Evolutionary conservation across 2,113 vertebrate genomes (phyloP).

Genomic region (Fulica atra): DNA sequence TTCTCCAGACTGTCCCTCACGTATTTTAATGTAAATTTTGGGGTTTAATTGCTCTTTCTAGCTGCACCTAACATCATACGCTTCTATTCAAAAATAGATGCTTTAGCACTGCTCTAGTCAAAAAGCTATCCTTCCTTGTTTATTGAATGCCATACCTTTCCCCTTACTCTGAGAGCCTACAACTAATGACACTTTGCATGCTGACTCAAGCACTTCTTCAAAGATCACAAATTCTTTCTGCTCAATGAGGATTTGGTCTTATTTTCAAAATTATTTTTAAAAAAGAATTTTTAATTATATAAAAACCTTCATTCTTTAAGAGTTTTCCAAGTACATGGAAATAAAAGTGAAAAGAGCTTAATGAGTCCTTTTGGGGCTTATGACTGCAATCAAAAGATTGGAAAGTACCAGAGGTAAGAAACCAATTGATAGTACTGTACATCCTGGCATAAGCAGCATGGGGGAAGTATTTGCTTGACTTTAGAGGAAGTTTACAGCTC

Average conservation of each 20-base stretch:
- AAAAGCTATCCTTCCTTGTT: not conserved
- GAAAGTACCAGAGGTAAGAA: constrained; percentile 50
- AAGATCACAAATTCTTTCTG: not conserved
- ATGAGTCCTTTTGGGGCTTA: constrained; percentile 68
- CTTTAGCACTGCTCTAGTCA: not conserved
- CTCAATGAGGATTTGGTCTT: constrained; percentile 11
- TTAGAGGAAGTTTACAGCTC: not conserved
- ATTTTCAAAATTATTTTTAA: constrained; percentile 15
- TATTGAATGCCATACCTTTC: not conserved
- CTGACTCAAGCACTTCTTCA: not conserved
- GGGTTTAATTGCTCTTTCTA: not conserved
- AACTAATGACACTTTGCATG: not conserved
- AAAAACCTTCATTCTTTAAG: constrained; percentile 52
- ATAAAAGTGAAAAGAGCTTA: constrained; percentile 49
- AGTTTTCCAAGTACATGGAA: constrained; percentile 9
- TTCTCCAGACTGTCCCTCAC: not conserved
- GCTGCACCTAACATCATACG: not conserved
- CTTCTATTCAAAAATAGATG: not conserved
- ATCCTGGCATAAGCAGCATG: not conserved
- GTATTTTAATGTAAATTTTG: not conserved
- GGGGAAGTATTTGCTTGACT: not conserved
- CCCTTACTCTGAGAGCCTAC: not conserved
- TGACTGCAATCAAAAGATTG: constrained; percentile 60
- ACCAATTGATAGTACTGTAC: not conserved
- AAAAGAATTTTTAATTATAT: constrained; percentile 32